phyloP scores from a whole-genome alignment of 2,888 invertebrate genomes.

The Elegia similella region DNA sequence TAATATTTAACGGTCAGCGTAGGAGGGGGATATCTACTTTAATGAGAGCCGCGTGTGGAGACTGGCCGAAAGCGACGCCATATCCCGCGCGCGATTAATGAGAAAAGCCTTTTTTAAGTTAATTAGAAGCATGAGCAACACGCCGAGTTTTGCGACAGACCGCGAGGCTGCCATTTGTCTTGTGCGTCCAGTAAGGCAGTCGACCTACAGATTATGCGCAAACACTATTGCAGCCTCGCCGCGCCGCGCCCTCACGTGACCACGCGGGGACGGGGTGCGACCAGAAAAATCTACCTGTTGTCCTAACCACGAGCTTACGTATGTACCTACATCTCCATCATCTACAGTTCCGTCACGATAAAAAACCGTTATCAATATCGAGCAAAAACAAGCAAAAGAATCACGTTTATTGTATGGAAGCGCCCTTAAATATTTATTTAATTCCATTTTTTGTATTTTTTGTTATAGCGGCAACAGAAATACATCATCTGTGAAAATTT shows the following conservation, averaged over 20 bases:
- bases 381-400: no score
- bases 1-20: not conserved
- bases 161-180: not conserved
- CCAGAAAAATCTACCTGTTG: not conserved
- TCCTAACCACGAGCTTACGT: not conserved
- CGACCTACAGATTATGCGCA: not conserved
- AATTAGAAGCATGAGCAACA: not conserved
- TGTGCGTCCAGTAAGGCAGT: not conserved
- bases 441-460: no score
- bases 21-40: not conserved
- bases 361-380: no score
- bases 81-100: not conserved
- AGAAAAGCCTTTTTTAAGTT: not conserved
- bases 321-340: not conserved
- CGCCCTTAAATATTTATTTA: no score
- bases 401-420: no score
- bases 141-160: not conserved
- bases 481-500: no score
- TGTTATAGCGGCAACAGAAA: no score
- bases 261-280: not conserved
- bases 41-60: not conserved
- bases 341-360: no score
- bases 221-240: not conserved
- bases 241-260: not conserved
- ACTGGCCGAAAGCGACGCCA: not conserved